phyloP scores from a whole-genome alignment of 2,797 vertebrate genomes.

The Semotilus atromaculatus region DNA sequence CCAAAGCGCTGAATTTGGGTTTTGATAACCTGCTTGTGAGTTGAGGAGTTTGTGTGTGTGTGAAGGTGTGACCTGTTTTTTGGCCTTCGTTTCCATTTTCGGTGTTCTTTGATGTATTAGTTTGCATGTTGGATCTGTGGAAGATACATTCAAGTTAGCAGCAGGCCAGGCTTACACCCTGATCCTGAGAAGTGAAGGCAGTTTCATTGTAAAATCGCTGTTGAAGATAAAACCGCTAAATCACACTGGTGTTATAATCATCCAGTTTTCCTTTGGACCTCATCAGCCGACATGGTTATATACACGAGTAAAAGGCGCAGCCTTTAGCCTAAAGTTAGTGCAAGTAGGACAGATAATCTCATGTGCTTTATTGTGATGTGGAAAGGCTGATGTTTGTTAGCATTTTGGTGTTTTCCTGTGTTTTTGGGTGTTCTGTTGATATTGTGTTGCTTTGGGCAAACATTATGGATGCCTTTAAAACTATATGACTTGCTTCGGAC shows the following conservation, averaged over 20 bases:
- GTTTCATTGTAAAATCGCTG: slow-evolving; percentile 57
- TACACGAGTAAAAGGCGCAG: slow-evolving; percentile 28
- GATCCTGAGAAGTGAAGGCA: slow-evolving; percentile 59
- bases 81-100: slow-evolving; percentile 56
- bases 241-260: slow-evolving; percentile 27
- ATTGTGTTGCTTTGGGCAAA: slow-evolving; percentile 60
- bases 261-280: slow-evolving; percentile 43
- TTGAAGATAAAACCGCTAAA: slow-evolving; percentile 33
- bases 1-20: slow-evolving; percentile 69
- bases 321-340: slow-evolving; percentile 51
- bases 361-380: slow-evolving; percentile 58
- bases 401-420: slow-evolving; percentile 61
- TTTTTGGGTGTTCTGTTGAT: slow-evolving; percentile 59
- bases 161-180: slow-evolving; percentile 61
- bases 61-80: slow-evolving; percentile 51
- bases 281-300: slow-evolving; percentile 36
- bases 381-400: slow-evolving; percentile 56
- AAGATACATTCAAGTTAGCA: slow-evolving; percentile 73
- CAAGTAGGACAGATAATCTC: slow-evolving; percentile 50
- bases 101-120: slow-evolving; percentile 65
- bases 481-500: slow-evolving; percentile 47
- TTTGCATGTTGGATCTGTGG: slow-evolving; percentile 76
- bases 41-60: slow-evolving; percentile 45
- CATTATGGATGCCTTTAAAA: slow-evolving; percentile 50
- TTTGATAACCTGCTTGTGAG: slow-evolving; percentile 50